Percentiles rank a stretch among this genome's conserved stretches.
Conservation (phyloP, 2,888 invertebrate species). For the Nowickia ferox region DNA sequence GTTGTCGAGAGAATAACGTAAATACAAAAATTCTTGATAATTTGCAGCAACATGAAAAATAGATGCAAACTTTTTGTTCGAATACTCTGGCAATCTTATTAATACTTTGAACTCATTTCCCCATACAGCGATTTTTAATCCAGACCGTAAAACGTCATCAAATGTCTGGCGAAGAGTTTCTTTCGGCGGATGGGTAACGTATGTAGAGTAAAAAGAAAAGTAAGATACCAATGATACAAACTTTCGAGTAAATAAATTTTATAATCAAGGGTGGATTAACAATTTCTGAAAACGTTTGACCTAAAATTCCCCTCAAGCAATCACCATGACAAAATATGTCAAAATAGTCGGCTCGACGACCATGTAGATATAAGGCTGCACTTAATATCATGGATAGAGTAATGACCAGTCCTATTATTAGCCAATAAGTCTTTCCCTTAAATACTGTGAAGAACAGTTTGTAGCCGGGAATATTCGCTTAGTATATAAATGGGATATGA, state of each 20-base stretch:
- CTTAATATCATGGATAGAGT: constrained; percentile 76
- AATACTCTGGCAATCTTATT: constrained; percentile 28
- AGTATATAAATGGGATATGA: constrained; percentile 77
- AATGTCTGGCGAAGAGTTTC: constrained; percentile 73
- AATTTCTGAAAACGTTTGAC: constrained; percentile 78
- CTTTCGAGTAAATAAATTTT: constrained; percentile 77
- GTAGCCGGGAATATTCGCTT: constrained; percentile 75
- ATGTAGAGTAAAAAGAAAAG: constrained; percentile 79
- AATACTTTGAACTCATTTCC: constrained; percentile 75
- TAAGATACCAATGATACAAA: constrained; percentile 78
- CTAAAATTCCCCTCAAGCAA: constrained; percentile 78
- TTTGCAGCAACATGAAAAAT: constrained; percentile 75
- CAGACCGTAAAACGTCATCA: constrained; percentile 76
- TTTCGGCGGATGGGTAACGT: constrained; percentile 78
- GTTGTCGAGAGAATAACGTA: constrained; percentile 76
- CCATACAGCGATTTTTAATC: constrained; percentile 75
- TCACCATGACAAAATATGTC: constrained; percentile 78
- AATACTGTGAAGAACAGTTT: constrained; percentile 77
- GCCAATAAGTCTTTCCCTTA: constrained; percentile 74
- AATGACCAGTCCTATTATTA: constrained; percentile 73
- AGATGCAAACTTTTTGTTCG: constrained; percentile 72
- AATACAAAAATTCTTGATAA: constrained; percentile 73
- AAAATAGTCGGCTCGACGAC: constrained; percentile 72
- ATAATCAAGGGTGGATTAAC: constrained; percentile 74
- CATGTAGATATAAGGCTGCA: constrained; percentile 72